These are phyloP conservation scores for Balanococcus diminutus DNA, from an alignment of 2,888 invertebrate genomes.

Conservation along the genomic window DNA sequence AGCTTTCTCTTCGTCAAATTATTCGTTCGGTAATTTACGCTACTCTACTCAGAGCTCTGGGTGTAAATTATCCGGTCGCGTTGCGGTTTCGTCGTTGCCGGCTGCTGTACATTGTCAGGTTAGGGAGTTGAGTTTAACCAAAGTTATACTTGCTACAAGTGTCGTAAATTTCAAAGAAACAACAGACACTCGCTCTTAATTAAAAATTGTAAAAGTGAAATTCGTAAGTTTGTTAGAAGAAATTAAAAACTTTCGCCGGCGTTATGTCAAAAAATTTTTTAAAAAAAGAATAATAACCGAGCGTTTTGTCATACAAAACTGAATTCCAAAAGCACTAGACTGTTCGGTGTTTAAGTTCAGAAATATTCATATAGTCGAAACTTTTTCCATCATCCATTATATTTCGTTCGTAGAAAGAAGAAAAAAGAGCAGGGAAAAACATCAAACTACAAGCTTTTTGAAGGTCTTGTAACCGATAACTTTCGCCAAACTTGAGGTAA, in stretches of 20 bases:
- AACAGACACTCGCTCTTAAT: slow-evolving; percentile 2
- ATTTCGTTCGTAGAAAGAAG: background rate
- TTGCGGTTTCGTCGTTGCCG: background rate
- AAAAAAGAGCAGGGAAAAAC: background rate
- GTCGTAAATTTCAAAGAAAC: slow-evolving; percentile 14
- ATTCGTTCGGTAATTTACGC: slow-evolving; percentile 15
- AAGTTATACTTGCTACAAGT: background rate
- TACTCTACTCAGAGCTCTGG: no score
- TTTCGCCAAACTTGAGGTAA: no score
- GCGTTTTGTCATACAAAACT: no score
- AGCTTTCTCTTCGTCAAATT: slow-evolving; percentile 24
- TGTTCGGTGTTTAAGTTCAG: background rate
- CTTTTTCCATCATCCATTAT: background rate
- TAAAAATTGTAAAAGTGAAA: slow-evolving; percentile 15
- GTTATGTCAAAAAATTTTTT: slow-evolving; percentile 10
- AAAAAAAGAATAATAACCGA: background rate
- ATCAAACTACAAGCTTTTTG: background rate
- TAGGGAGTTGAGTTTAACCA: background rate
- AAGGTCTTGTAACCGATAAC: background rate
- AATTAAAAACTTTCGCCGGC: background rate
- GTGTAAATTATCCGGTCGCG: slow-evolving; percentile 19
- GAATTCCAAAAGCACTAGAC: background rate
- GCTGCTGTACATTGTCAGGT: background rate
- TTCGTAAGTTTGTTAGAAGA: slow-evolving; percentile 6
- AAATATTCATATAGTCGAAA: background rate